Conservation (phyloP, 2,888 invertebrate species). For the Agrenia bidenticulata region DNA sequence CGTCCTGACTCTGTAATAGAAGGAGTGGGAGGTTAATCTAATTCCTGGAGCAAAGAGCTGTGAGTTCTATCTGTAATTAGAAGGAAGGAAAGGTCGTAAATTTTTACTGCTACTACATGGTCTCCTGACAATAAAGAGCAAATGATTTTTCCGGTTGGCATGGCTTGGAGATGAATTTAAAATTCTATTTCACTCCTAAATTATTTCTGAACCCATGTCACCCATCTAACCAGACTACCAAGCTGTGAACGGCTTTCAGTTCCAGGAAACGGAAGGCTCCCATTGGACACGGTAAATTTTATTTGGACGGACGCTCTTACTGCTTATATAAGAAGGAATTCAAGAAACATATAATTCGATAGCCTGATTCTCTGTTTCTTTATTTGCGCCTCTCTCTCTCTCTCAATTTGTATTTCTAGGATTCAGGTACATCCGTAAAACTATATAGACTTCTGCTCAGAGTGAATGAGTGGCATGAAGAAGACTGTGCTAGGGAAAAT, state of each 20-base stretch:
- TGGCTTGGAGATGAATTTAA: not conserved
- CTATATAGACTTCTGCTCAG: too few relatives aligned
- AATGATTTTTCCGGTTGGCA: conserved; percentile 12
- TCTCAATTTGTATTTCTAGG: too few relatives aligned
- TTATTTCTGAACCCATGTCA: not conserved
- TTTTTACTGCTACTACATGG: conserved; percentile 4
- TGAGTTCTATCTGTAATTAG: conserved; percentile 4
- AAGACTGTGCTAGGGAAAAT: too few relatives aligned
- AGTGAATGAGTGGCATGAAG: too few relatives aligned
- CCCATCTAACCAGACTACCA: not conserved
- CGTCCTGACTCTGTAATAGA: not conserved
- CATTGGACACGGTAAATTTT: too few relatives aligned
- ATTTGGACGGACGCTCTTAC: too few relatives aligned
- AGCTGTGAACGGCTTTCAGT: not conserved
- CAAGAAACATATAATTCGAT: too few relatives aligned
- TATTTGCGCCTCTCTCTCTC: too few relatives aligned
- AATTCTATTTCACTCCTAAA: conserved; percentile 12
- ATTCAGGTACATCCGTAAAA: too few relatives aligned
- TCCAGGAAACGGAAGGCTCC: not conserved
- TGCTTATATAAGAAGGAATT: too few relatives aligned
- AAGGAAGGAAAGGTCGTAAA: conserved; percentile 10
- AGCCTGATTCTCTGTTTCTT: too few relatives aligned
- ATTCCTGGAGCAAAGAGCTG: not conserved
- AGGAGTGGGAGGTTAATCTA: conserved; percentile 7
- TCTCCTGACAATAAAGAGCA: conserved; percentile 18